These are phyloP conservation scores for Oreohelix idahoensis DNA, from an alignment of 1,140 invertebrate genomes.

Conservation along the genomic window DNA sequence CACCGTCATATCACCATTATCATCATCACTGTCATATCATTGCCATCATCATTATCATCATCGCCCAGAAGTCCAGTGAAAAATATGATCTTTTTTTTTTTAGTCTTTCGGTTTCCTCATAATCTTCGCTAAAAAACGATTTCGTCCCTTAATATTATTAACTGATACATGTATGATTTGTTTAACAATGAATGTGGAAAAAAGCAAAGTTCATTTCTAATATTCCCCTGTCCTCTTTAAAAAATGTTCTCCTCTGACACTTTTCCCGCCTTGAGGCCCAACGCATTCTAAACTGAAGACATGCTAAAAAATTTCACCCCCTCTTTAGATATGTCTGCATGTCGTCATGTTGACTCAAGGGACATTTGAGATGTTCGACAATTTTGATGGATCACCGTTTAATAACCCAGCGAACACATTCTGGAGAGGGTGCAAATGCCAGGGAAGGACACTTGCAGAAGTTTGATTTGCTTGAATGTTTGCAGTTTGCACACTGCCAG, in stretches of 20 bases:
- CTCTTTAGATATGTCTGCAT: background rate
- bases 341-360: background rate
- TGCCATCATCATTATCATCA: too few relatives aligned
- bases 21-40: too few relatives aligned
- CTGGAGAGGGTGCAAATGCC: background rate
- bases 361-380: background rate
- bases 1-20: too few relatives aligned
- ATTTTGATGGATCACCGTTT: conserved; percentile 1
- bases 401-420: background rate
- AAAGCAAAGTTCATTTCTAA: background rate
- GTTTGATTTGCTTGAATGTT: background rate
- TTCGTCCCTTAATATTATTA: too few relatives aligned
- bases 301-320: background rate
- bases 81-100: too few relatives aligned
- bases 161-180: too few relatives aligned
- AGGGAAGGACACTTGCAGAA: background rate
- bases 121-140: too few relatives aligned
- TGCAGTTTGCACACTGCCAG: background rate
- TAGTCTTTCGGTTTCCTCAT: too few relatives aligned
- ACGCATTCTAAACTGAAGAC: background rate
- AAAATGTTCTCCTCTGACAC: background rate
- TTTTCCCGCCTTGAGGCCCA: background rate
- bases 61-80: too few relatives aligned
- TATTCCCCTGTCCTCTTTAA: background rate
- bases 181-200: too few relatives aligned